phyloP scores from a whole-genome alignment of 2,888 invertebrate genomes.

The Drosophila kambysellisi region DNA sequence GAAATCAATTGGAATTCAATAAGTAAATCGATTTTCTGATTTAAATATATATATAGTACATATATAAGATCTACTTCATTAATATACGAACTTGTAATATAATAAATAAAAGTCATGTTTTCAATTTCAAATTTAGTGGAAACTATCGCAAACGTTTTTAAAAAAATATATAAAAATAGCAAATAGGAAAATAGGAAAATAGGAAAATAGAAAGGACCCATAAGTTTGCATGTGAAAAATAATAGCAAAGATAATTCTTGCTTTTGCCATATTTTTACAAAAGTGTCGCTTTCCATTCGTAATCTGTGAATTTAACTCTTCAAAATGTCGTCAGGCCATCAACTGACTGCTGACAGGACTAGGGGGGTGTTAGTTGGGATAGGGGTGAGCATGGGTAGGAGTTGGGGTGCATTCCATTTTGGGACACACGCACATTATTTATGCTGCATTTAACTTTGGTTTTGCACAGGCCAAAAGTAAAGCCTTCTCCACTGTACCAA shows the following conservation, averaged over 20 bases:
- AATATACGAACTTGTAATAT: too few species aligned
- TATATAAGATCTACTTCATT: too few species aligned
- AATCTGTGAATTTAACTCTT: slow-evolving; percentile 3
- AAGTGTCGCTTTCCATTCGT: background rate
- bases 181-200: too few species aligned
- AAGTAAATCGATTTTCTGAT: too few species aligned
- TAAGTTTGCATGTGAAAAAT: too few species aligned
- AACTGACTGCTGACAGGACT: background rate
- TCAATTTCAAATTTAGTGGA: too few species aligned
- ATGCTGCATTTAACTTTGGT: slow-evolving; percentile 82
- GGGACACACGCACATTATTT: slow-evolving; percentile 75
- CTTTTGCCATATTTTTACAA: background rate
- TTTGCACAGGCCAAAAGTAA: slow-evolving; percentile 55
- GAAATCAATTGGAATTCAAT: too few species aligned
- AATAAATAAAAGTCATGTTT: too few species aligned
- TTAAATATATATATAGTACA: too few species aligned
- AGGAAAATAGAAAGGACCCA: too few species aligned
- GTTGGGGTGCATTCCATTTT: slow-evolving; percentile 1
- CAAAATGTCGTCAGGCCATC: slow-evolving; percentile 1
- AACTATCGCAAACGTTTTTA: too few species aligned
- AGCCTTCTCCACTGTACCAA: background rate
- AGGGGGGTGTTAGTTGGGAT: background rate
- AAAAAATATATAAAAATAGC: too few species aligned
- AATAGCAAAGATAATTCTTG: background rate
- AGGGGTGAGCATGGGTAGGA: background rate